These are phyloP conservation scores for Malurus splendens DNA, from an alignment of 2,797 vertebrate species.

Conservation along the genomic window DNA sequence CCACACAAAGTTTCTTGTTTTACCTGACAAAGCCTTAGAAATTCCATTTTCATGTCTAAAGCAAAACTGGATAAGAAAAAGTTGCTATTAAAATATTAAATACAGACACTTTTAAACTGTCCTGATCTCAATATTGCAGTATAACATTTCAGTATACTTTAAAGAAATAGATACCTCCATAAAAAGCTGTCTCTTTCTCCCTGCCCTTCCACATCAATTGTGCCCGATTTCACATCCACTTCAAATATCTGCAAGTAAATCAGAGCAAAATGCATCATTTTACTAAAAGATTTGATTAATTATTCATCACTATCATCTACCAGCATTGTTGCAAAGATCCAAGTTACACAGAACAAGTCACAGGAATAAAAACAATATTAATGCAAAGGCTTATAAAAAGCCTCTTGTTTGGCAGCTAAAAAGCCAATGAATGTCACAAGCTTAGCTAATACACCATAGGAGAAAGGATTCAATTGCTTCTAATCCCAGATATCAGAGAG, in stretches of 20 bases:
- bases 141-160: background rate
- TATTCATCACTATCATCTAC: conserved; percentile 1
- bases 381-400: background rate
- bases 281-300: conserved; percentile 1
- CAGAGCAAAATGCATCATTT: conserved; percentile 11
- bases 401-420: background rate
- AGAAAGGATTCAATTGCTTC: background rate
- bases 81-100: background rate
- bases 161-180: background rate
- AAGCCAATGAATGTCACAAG: background rate
- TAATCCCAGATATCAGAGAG: background rate
- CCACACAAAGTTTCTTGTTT: background rate
- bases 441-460: background rate
- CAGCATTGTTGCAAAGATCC: background rate
- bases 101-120: background rate
- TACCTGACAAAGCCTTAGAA: background rate
- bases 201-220: background rate
- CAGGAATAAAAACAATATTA: background rate
- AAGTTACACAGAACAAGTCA: background rate
- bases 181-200: background rate
- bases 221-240: background rate
- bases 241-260: conserved; percentile 30
- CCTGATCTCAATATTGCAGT: background rate
- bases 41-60: background rate
- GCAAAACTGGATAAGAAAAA: background rate